phyloP scores from a whole-genome alignment of 2,797 vertebrate genomes.

The Crocodylus rhombifer region DNA sequence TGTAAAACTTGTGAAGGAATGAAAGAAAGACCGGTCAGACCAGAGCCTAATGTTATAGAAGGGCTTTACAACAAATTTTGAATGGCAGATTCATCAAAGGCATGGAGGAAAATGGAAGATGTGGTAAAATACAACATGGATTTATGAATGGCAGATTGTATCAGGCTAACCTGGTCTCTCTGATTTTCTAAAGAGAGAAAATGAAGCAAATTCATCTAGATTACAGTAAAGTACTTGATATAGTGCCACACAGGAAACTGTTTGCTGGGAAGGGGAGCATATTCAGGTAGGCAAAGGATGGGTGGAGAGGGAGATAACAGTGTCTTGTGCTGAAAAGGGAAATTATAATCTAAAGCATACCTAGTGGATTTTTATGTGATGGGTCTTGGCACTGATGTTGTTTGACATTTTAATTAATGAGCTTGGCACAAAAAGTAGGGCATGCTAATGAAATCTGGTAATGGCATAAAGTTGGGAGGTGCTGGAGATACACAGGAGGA shows the following conservation, averaged over 20 bases:
- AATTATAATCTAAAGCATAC: slow-evolving; percentile 9
- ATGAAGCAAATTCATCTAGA: not conserved
- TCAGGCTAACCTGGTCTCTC: not conserved
- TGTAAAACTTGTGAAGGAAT: not conserved
- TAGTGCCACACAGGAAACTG: not conserved
- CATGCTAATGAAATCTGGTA: slow-evolving; percentile 66
- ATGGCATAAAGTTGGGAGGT: slow-evolving; percentile 69
- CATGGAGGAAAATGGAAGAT: not conserved
- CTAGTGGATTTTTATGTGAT: slow-evolving; percentile 37
- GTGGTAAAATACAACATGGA: fast-evolving
- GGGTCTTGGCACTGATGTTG: slow-evolving; percentile 39
- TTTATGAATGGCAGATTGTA: slow-evolving; percentile 6
- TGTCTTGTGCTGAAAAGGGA: not conserved
- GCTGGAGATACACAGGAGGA: slow-evolving; percentile 72
- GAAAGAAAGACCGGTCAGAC: slow-evolving; percentile 22
- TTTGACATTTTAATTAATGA: slow-evolving; percentile 62
- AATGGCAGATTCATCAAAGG: slow-evolving; percentile 12
- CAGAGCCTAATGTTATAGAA: slow-evolving; percentile 14
- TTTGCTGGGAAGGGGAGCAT: not conserved
- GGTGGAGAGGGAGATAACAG: not conserved
- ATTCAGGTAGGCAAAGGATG: slow-evolving; percentile 10
- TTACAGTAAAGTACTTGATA: slow-evolving; percentile 34
- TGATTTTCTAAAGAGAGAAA: slow-evolving; percentile 16
- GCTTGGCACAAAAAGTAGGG: slow-evolving; percentile 58
- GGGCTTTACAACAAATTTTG: slow-evolving; percentile 45